Base-by-base conservation (phyloP, 2,888 invertebrate species). In the Diaprepes abbreviatus region DNA sequence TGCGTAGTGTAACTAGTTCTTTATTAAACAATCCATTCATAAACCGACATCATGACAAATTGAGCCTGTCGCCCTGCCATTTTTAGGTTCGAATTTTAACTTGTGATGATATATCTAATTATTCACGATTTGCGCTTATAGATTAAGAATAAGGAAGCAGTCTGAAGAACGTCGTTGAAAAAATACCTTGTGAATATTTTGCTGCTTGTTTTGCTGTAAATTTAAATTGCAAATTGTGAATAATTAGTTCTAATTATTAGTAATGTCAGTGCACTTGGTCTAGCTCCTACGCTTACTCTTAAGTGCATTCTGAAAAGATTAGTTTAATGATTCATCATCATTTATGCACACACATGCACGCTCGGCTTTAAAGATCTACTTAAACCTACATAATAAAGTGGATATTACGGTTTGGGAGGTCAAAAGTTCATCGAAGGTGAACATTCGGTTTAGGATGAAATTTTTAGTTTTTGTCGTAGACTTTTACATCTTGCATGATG, bases 311-410 rank as follows among this genome's bases (percentile, higher is more conserved):
- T 66, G 52, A 33, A 28, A 24, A 67, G 60, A 67, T 67, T 67
- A 62, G 55, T 55, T 60, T 60, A 67, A 67, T 67, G 67, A 67
- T 62, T 67, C 67, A 67, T 62, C 54, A 43, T 45, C 60, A 55
- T 55, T 55, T 67, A 67, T 67, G 55, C 62, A 33, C 28, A 24
- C 19, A 28, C 67, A 67, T 40, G 59, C 36, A 21, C 17, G 10
- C 16, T 60, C 10, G n/a, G 14, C 21, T 21, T 60, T 21, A 4
- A 43, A 43, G 9, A 9, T 10, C 7, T 43, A 33, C 35, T 38
- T 36, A 58, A 55, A 35, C 55, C 58, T 48, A 57, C 36, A 31
- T 58, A 10, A 40, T 28, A 43, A 58, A 24, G 16, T 12, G 33
- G 14, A 19, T 16, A 35, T 6, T 35, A 35, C 17, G n/a, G 35